Percentiles rank a stretch among this genome's conserved stretches.
These are phyloP conservation scores for Gavia stellata DNA, from an alignment of 2,113 vertebrate genomes.

Conservation along the genomic window DNA sequence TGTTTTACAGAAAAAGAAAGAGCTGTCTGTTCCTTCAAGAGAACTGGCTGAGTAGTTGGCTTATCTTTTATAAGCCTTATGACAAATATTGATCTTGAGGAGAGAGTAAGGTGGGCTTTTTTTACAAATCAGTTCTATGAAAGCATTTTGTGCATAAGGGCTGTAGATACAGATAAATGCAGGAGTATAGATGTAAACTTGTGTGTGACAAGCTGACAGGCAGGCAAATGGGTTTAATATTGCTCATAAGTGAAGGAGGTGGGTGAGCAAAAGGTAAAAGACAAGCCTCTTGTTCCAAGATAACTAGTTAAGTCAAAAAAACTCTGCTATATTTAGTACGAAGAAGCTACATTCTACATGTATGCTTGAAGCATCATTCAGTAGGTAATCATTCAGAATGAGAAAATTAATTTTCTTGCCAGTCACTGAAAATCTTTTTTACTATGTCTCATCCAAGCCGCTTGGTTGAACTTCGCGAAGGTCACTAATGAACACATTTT, in stretches of 20 bases:
- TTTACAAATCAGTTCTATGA: not conserved
- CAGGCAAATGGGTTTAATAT: slow-evolving; percentile 12
- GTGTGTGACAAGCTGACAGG: not conserved
- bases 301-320: not conserved
- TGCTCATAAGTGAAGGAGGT: not conserved
- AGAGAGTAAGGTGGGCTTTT: not conserved
- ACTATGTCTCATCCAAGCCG: not conserved
- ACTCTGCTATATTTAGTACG: not conserved
- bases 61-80: not conserved
- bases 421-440: not conserved
- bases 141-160: not conserved
- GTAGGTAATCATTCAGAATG: not conserved
- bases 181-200: not conserved
- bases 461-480: not conserved
- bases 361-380: not conserved
- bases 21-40: not conserved
- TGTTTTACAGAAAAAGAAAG: not conserved
- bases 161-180: not conserved
- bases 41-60: not conserved
- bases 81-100: not conserved
- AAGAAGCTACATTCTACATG: not conserved
- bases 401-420: not conserved
- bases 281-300: not conserved
- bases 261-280: not conserved
- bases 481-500: not conserved